Conservation (phyloP, 2,888 invertebrate genomes). For the Drosophila suboccidentalis region DNA sequence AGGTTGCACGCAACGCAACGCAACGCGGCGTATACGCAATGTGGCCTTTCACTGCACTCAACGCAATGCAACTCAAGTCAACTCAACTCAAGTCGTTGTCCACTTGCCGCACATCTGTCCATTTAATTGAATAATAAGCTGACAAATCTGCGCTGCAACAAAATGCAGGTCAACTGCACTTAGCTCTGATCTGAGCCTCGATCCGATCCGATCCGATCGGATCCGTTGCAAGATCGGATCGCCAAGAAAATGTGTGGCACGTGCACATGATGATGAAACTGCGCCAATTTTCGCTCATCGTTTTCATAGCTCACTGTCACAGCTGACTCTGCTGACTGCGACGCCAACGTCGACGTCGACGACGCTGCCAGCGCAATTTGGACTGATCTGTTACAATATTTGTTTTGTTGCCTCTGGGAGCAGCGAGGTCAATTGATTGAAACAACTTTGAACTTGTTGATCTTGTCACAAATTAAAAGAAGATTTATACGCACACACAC, state of each 20-base stretch:
- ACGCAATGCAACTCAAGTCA: constrained; percentile 21
- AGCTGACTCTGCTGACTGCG: constrained; percentile 2
- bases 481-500: constrained; percentile 82
- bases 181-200: constrained; percentile 18
- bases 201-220: constrained; percentile 17
- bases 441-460: constrained; percentile 86
- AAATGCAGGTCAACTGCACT: constrained; percentile 74
- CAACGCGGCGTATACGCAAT: constrained; percentile 71
- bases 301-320: constrained; percentile 32
- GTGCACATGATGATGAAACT: constrained; percentile 54
- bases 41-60: constrained; percentile 74
- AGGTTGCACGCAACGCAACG: constrained; percentile 63
- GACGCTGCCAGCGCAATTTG: constrained; percentile 47
- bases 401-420: constrained; percentile 81
- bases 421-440: constrained; percentile 85
- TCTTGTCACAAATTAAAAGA: constrained; percentile 86
- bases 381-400: constrained; percentile 81
- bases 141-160: constrained; percentile 62
- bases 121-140: constrained; percentile 81
- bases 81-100: constrained; percentile 18
- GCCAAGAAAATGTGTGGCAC: constrained; percentile 43
- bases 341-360: constrained; percentile 18
- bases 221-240: constrained; percentile 25
- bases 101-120: constrained; percentile 23
- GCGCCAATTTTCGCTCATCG: constrained; percentile 43